These are phyloP conservation scores for Pseudeuparius sepicola DNA, from an alignment of 2,888 invertebrate genomes.

Conservation along the genomic window DNA sequence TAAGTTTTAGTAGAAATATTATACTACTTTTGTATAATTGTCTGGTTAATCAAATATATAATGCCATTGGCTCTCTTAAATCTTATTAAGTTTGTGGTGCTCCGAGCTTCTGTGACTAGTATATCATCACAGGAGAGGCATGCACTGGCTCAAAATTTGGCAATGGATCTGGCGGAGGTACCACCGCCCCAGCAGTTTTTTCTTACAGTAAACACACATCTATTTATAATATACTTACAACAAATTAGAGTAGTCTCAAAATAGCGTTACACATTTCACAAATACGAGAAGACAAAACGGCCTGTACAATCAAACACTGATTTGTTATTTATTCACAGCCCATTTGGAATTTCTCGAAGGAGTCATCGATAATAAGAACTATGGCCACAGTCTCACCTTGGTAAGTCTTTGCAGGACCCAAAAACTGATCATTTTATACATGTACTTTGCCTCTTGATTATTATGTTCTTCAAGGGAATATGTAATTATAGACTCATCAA, in stretches of 20 bases:
- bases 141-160: too few relatives aligned
- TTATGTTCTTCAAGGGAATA: too few relatives aligned
- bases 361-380: slow-evolving; percentile 23
- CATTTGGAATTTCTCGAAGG: slow-evolving; percentile 62
- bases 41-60: slow-evolving; percentile 35
- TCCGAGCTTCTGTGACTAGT: slow-evolving; percentile 38
- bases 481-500: too few relatives aligned
- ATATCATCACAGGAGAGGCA: slow-evolving; percentile 33
- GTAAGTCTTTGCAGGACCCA: too few relatives aligned
- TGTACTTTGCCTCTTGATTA: too few relatives aligned
- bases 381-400: too few relatives aligned
- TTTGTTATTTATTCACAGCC: slow-evolving; percentile 65
- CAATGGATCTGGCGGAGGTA: slow-evolving; percentile 30
- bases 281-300: slow-evolving; percentile 51
- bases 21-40: slow-evolving; percentile 35
- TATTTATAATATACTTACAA: slow-evolving; percentile 28
- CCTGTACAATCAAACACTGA: slow-evolving; percentile 61
- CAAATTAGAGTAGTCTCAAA: slow-evolving; percentile 37
- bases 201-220: slow-evolving; percentile 6
- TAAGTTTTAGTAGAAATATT: slow-evolving; percentile 40
- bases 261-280: slow-evolving; percentile 36
- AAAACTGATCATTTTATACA: too few relatives aligned
- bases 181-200: slow-evolving; percentile 26
- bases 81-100: slow-evolving; percentile 10
- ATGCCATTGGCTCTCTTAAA: slow-evolving; percentile 32